Evolutionary conservation across 2,888 invertebrate species (phyloP).

Genomic region (Neelides folsomi): DNA sequence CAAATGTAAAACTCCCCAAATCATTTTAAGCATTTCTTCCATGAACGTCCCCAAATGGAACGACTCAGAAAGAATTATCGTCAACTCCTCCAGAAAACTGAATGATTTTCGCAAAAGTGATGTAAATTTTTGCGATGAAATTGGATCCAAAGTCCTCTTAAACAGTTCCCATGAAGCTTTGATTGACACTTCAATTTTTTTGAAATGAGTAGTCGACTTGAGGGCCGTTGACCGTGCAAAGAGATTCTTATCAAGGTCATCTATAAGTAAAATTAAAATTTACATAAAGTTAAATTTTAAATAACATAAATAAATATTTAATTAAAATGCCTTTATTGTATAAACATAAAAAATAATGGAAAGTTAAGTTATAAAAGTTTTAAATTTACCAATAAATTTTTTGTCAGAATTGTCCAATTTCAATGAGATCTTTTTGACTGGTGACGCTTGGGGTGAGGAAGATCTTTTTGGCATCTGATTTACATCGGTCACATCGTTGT

Average conservation of each 20-base stretch:
- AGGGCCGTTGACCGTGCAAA: background rate
- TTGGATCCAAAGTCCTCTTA: conserved; percentile 52
- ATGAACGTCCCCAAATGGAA: conserved; percentile 42
- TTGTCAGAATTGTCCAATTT: background rate
- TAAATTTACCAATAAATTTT: background rate
- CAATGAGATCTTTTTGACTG: background rate
- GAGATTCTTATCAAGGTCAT: background rate
- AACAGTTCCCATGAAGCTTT: conserved; percentile 27
- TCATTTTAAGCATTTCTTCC: conserved; percentile 65
- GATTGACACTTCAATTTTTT: conserved; percentile 24
- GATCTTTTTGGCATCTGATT: background rate
- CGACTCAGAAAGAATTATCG: conserved; percentile 23
- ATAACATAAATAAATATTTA: too few species aligned
- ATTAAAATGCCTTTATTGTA: too few species aligned
- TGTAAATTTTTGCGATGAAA: conserved; percentile 60
- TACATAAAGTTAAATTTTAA: too few species aligned
- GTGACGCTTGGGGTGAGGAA: background rate
- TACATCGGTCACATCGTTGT: background rate
- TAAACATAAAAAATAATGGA: background rate
- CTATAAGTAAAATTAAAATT: too few species aligned
- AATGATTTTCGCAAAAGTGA: conserved; percentile 51
- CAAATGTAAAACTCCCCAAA: conserved; percentile 55
- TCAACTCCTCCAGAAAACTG: conserved; percentile 52
- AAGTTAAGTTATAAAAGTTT: background rate
- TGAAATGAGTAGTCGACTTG: conserved; percentile 14